These are phyloP conservation scores for Pammene aurita DNA, from an alignment of 2,888 invertebrate species.

Conservation along the genomic window DNA sequence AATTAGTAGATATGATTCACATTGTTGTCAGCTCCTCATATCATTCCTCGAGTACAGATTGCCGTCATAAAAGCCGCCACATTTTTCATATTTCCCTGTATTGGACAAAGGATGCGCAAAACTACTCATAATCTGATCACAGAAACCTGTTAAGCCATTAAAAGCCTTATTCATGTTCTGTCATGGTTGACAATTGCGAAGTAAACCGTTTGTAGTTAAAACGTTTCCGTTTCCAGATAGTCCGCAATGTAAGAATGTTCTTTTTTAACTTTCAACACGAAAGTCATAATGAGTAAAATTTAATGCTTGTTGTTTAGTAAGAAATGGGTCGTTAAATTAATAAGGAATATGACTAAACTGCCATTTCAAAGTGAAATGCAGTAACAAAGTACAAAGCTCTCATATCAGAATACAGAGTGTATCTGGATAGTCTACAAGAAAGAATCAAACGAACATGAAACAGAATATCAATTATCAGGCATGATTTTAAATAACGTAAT, in stretches of 20 bases:
- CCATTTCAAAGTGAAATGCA: not conserved
- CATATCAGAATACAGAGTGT: constrained; percentile 44
- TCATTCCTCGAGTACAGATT: constrained; percentile 57
- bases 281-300: constrained; percentile 20
- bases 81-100: constrained; percentile 53
- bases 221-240: not conserved
- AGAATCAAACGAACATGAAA: not conserved
- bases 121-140: constrained; percentile 2
- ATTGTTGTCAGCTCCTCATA: constrained; percentile 52
- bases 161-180: not conserved
- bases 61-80: constrained; percentile 52
- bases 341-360: constrained; percentile 16
- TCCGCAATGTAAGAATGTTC: not conserved
- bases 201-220: not conserved
- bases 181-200: not conserved
- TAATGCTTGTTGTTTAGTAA: constrained; percentile 8
- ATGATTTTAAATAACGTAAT: not conserved
- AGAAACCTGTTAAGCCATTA: not conserved
- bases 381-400: constrained; percentile 49
- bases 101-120: constrained; percentile 45
- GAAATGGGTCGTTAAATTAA: constrained; percentile 21
- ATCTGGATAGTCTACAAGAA: not conserved
- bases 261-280: constrained; percentile 15
- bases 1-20: constrained; percentile 36
- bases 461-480: not conserved